Evolutionary conservation across 2,888 invertebrate species (phyloP), one percentile per base, ranked within the genome.

Genomic region (Drosophila paramelanica): DNA sequence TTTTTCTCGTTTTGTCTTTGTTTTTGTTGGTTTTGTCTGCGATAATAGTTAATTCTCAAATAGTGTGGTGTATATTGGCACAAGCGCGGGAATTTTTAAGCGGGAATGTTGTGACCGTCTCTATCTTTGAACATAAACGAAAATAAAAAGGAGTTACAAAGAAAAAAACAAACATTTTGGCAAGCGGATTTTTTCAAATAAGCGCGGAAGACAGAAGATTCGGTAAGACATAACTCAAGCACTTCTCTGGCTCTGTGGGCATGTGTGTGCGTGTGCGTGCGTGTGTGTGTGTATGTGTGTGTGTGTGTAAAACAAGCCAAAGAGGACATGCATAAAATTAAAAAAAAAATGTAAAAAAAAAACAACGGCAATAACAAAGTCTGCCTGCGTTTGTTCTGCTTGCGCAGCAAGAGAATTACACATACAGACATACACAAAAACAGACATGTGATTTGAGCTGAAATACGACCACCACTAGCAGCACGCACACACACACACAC

Each of bases 381-480:
- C 59, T 70, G 73, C 50, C 43, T 69, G 51, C 47, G 61, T 49
- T 76, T 33, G 46, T 67, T 76, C 78, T 73, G 75, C 65, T 83
- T 79, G 83, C 81, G 86, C 83, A 81, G 81, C 87, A 79, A 73
- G 70, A 82, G 86, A 82, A 69, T 69, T 80, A 43, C 73, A 73
- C 59, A 60, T 50, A 73, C 47, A 60, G 52, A 64, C 43, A 27
- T 27, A 41, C 31, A 68, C 38, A 57, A 56, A 39, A 23, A 64
- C 38, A 68, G 84, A 74, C 88, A 69, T 83, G 78, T 87, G 85
- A 82, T 85, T 82, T 81, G 73, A 73, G 61, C 82, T 79, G 73
- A 79, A 81, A 81, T 80, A 83, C 88, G 73, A 87, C 72, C 72
- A 78, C 75, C 87, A 80, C 81, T 81, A 62, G 53, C 52, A 78